Base-by-base conservation (phyloP, 2,888 invertebrate genomes). In the Caenorhabditis sp. region DNA sequence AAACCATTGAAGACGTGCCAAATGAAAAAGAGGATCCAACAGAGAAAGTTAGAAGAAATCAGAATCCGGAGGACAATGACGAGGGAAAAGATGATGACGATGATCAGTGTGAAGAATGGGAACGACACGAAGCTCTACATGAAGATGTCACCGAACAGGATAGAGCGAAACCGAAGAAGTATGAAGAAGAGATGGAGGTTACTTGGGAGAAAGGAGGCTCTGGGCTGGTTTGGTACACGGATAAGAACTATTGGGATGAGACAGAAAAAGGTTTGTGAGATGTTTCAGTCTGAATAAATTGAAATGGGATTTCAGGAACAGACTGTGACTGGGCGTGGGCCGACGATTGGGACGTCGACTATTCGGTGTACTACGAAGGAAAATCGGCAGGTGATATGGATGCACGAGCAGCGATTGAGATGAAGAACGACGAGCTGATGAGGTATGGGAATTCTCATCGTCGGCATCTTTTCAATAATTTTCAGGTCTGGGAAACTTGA, bases 151-250 rank as follows among this genome's bases (percentile, higher is more conserved):
- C 93, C 7, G 93, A 93, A 82, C 92, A 92, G 80, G 93, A 93
- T 80, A 85, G 93, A 38, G 92, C 85, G 19, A 88, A 88, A 68
- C 81, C 85, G 49, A 82, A 68, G 59, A 86, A 86, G 22, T 89
- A 86, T 64, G 89, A 89, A 66, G 87, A 88, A 49, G 87, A 88
- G 64, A 83, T 87, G 85, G 89, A 89, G 80, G 83, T 87, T 5
- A 93, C 93, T 47, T 94, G 94, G 94, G 94, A 94, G 89, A 94
- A 94, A 90, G 94, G 94, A 81, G 94, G 94, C 6, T 93, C 94
- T 69, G 94, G 94, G 19, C 91, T 94, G 0, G 94, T 94, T 8
- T 94, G 94, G 91, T 94, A 94, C 88, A 94, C 94, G 1, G 94
- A 94, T 90, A 94, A 94, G 19, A 93, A 93, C 85, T 93, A 92